Percentiles rank a stretch among this genome's conserved stretches.
Evolutionary conservation across 2,888 invertebrate genomes (phyloP).

Genomic region (Polymixis lichenea): DNA sequence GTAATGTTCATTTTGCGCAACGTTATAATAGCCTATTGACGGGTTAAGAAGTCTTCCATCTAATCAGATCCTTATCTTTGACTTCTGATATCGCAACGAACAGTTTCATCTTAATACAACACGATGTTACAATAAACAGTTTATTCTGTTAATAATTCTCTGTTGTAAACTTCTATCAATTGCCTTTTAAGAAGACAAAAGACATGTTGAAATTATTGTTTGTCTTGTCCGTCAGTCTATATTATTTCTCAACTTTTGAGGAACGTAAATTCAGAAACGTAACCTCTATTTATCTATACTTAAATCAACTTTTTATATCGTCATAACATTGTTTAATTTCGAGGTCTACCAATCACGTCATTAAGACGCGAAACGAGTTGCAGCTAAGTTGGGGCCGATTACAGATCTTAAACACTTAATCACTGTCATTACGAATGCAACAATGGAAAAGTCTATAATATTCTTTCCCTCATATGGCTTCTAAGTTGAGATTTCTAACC

Average conservation of each 20-base stretch:
- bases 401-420: slow-evolving; percentile 61
- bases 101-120: slow-evolving; percentile 36
- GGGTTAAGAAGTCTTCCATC: slow-evolving; percentile 63
- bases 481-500: slow-evolving; percentile 76
- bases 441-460: slow-evolving; percentile 61
- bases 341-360: slow-evolving; percentile 65
- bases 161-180: slow-evolving; percentile 47
- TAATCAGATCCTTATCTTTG: slow-evolving; percentile 63
- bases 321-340: slow-evolving; percentile 52
- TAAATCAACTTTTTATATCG: slow-evolving; percentile 48
- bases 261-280: slow-evolving; percentile 27
- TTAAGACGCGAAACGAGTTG: slow-evolving; percentile 68
- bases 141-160: slow-evolving; percentile 30
- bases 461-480: slow-evolving; percentile 71
- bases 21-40: slow-evolving; percentile 71
- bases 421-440: slow-evolving; percentile 60
- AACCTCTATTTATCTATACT: slow-evolving; percentile 46
- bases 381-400: slow-evolving; percentile 60
- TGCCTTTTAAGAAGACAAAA: slow-evolving; percentile 32
- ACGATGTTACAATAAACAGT: slow-evolving; percentile 45
- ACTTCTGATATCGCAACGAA: slow-evolving; percentile 58
- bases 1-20: slow-evolving; percentile 81
- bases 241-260: slow-evolving; percentile 45
- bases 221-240: slow-evolving; percentile 38
- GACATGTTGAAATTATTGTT: slow-evolving; percentile 45